A percentile compares a stretch with the other conserved stretches of the same genome.
Evolutionary conservation across 2,113 vertebrate genomes (phyloP).

Genomic region (Gnathochromis pfefferi): DNA sequence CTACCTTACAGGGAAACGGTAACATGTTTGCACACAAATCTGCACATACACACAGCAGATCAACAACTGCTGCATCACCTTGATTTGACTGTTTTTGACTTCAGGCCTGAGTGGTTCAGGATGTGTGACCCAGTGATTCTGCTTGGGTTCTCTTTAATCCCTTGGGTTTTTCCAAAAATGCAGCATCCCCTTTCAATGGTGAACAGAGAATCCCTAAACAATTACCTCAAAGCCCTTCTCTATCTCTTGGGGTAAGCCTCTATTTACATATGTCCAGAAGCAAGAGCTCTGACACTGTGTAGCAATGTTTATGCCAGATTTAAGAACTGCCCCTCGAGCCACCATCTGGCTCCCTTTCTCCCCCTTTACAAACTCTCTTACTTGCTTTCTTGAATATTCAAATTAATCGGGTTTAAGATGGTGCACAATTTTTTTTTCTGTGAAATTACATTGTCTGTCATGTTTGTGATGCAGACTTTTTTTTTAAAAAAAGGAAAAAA

Average conservation of each 20-base stretch:
- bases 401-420: not conserved
- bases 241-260: constrained; percentile 46
- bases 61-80: not conserved
- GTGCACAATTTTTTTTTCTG: not conserved
- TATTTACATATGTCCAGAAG: constrained; percentile 61
- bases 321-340: not conserved
- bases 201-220: constrained; percentile 41
- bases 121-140: constrained; percentile 21
- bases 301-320: constrained; percentile 10
- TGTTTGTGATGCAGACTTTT: not conserved
- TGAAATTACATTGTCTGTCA: not conserved
- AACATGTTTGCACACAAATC: not conserved
- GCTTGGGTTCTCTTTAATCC: constrained; percentile 34
- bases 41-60: not conserved
- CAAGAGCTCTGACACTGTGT: not conserved
- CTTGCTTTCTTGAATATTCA: not conserved
- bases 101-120: constrained; percentile 17
- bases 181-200: not conserved
- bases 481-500: rapidly evolving
- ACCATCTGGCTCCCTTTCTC: not conserved
- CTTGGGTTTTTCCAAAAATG: constrained; percentile 23
- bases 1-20: constrained; percentile 11
- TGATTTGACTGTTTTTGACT: constrained; percentile 6
- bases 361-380: constrained; percentile 1
- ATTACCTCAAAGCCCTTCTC: constrained; percentile 50